Evolutionary conservation across 1,140 invertebrate species (phyloP), one percentile per base, ranked within the genome.

Genomic region (Papilio dardanus): DNA sequence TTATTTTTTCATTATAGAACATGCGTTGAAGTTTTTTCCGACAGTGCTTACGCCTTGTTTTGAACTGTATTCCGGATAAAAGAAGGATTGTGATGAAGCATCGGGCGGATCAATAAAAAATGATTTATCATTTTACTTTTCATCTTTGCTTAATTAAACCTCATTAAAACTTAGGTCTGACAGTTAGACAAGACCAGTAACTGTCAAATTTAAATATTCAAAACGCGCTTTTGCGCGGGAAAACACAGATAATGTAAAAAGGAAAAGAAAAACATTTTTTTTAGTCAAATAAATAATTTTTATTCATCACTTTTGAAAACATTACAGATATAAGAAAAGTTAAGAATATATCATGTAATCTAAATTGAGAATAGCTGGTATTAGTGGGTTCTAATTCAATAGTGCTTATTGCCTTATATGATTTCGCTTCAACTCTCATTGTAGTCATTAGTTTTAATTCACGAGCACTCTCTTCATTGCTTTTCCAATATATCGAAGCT

Each of bases 401-500:
- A 37, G 31, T 19, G 8, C 19, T 40, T 16, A 37, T 37, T 33
- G 67, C 35, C 24, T 71, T 35, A 30, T 58, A 73, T 8, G 46
- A 33, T 19, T 19, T 73, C 33, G 8, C 71, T 73, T 73, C 46
- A n/a, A 73, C 5, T 7, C 12, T 19, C 8, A 35, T n/a, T 31
- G 21, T 19, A 6, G 10, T 2, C 7, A 24, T 16, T 21, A 0
- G 54, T 58, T 73, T 73, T 1, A 33, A 30, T 54, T 73, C 42
- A 54, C 71, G 96, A 4, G 97, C 96, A 84, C 96, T 97, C 83
- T 97, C 96, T 87, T 98, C 97, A 82, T 97, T 97, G 85, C 96
- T 97, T 77, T 96, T 94, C 94, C 95, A 96, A 91, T 98, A 97
- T 1, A 97, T 94, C 2, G 96, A 96, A 1, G 96, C 96, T 86